These are phyloP conservation scores for Chironomus tepperi DNA, from an alignment of 1,140 invertebrate genomes.

Conservation along the genomic window DNA sequence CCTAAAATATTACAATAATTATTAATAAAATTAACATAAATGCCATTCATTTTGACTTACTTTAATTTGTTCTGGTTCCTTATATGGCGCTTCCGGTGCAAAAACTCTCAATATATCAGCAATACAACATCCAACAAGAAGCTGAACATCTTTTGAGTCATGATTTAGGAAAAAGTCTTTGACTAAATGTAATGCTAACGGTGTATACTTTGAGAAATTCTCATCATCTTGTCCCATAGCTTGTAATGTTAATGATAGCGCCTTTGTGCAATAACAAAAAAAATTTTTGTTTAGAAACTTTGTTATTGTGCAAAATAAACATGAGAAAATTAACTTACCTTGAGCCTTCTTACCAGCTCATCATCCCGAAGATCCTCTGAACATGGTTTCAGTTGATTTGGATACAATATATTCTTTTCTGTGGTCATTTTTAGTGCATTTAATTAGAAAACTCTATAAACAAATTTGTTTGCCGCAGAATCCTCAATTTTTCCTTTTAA, in stretches of 20 bases:
- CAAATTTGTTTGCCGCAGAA: not conserved
- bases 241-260: slow-evolving; percentile 86
- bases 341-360: slow-evolving; percentile 87
- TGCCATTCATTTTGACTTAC: slow-evolving; percentile 34
- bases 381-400: slow-evolving; percentile 76
- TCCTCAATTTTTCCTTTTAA: not conserved
- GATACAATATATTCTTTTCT: slow-evolving; percentile 66
- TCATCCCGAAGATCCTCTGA: slow-evolving; percentile 89
- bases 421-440: not conserved
- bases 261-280: slow-evolving; percentile 44
- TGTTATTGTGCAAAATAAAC: too few relatives aligned
- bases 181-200: slow-evolving; percentile 85
- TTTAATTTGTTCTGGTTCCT: slow-evolving; percentile 86
- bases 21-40: slow-evolving; percentile 25
- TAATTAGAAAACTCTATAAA: not conserved
- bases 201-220: slow-evolving; percentile 88
- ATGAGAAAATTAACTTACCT: slow-evolving; percentile 50
- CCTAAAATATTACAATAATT: slow-evolving; percentile 44
- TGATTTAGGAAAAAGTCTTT: slow-evolving; percentile 89
- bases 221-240: slow-evolving; percentile 95
- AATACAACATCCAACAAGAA: slow-evolving; percentile 93
- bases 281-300: slow-evolving; percentile 14
- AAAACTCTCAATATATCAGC: slow-evolving; percentile 96
- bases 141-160: slow-evolving; percentile 83
- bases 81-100: slow-evolving; percentile 96